Percentiles rank a stretch among this genome's conserved stretches.
phyloP scores from a whole-genome alignment of 2,888 invertebrate genomes.

The Caenorhabditis macrosperma region DNA sequence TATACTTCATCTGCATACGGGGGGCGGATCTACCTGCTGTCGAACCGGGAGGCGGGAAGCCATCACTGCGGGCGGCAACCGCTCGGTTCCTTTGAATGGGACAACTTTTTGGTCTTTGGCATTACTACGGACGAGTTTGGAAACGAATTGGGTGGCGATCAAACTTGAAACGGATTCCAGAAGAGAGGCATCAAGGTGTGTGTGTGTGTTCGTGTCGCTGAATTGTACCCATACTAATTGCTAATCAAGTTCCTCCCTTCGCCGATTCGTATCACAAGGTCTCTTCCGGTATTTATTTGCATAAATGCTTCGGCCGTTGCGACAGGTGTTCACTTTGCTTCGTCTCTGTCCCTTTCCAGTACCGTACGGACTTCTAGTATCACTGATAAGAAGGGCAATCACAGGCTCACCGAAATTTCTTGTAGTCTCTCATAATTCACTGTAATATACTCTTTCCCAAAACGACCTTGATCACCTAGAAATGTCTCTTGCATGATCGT shows the following conservation, averaged over 20 bases:
- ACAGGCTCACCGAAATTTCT: too few relatives aligned
- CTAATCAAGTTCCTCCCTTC: neutral
- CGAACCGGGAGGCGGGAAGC: constrained; percentile 27
- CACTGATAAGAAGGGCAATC: too few relatives aligned
- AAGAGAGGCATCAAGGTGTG: neutral
- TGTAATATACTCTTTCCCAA: too few relatives aligned
- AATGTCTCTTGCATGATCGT: too few relatives aligned
- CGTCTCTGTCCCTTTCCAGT: too few relatives aligned
- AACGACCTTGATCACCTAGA: too few relatives aligned
- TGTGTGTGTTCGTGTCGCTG: neutral
- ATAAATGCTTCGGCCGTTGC: neutral
- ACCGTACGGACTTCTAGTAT: too few relatives aligned
- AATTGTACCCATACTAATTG: neutral
- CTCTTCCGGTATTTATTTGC: neutral
- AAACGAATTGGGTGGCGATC: neutral
- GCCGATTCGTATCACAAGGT: neutral
- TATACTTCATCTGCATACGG: constrained; percentile 13
- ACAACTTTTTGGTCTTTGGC: constrained; percentile 5
- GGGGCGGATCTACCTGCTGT: constrained; percentile 37
- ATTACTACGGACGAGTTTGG: neutral
- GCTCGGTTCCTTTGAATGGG: neutral
- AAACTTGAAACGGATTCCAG: neutral
- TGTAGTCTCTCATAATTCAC: too few relatives aligned
- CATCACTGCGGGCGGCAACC: neutral
- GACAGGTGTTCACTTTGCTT: too few relatives aligned